Evolutionary conservation across 2,797 vertebrate genomes (phyloP), one percentile per base, ranked within the genome.

Genomic region (Cottoperca gobio): DNA sequence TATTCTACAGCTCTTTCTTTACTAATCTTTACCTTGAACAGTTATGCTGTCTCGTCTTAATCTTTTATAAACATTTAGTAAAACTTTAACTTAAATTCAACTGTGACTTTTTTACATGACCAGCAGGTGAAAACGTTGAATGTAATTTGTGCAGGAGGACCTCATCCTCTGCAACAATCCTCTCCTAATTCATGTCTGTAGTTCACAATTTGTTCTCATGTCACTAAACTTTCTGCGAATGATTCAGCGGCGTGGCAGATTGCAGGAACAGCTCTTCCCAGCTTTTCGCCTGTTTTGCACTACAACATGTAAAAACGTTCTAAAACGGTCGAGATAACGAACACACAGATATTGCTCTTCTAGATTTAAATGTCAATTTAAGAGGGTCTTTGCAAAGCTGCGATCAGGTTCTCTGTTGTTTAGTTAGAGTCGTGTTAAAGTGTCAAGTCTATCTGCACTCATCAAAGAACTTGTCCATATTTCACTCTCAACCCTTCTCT

Each of bases 391-490:
- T 62, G 52, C 54, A 54, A 76, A 83, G 77, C 68, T 79, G 55
- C 28, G 1, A 70, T 67, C 35, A 64, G 70, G 52, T 78, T 87
- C 59, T 77, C 67, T 63, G 33, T 72, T 62, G 49, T 81, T 77
- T 65, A 69, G n/a, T 73, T 53, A 10, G 65, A 55, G 35, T 74
- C 66, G 63, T 66, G 57, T 7, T 69, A 65, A 76, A 70, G 77
- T 70, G 73, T 63, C 55, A 65, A 61, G 35, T 52, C 57, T 61
- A 53, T 79, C 77, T 73, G 54, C 48, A 52, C 40, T 73, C 73
- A 71, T 73, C 57, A 78, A 48, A 72, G 76, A 84, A 26, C 73
- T 57, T 37, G 65, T 76, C 71, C 74, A 60, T 76, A 71, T 72
- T 61, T 86, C 23, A n/a, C 76, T 72, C 59, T 82, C 58, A 46